Conservation (phyloP, 1,140 invertebrate genomes). For the Acromyrmex charruanus region DNA sequence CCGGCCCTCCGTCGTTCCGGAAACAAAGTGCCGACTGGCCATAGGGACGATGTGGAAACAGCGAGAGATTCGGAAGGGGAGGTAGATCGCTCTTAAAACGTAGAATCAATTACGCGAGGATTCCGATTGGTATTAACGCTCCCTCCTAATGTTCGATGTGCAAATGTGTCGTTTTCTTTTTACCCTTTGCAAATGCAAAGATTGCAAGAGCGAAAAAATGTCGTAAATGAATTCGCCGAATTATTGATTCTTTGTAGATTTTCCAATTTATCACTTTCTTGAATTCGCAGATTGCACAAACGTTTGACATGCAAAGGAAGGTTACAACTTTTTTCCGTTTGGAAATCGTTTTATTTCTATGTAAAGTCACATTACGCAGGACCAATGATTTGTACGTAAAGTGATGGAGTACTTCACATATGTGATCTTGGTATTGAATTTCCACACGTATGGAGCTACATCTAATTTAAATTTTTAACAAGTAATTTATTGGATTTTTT, state of each 20-base stretch:
- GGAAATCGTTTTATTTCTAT: too few species aligned
- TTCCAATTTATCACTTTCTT: neutral
- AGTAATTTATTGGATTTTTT: too few species aligned
- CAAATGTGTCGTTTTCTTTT: slow-evolving; percentile 32
- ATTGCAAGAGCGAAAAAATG: slow-evolving; percentile 2
- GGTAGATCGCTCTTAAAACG: slow-evolving; percentile 65
- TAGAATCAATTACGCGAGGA: slow-evolving; percentile 63
- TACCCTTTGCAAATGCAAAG: neutral
- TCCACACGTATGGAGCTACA: too few species aligned
- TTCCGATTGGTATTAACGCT: slow-evolving; percentile 61
- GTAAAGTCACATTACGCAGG: too few species aligned
- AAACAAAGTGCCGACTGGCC: slow-evolving; percentile 70
- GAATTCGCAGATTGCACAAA: neutral
- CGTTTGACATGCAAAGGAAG: neutral
- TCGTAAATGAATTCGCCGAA: neutral
- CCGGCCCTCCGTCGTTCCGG: slow-evolving; percentile 53
- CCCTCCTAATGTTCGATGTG: slow-evolving; percentile 34
- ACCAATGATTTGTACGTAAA: too few species aligned
- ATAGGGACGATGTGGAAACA: slow-evolving; percentile 27
- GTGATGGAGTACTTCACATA: too few species aligned
- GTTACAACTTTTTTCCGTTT: too few species aligned
- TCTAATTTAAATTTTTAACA: too few species aligned
- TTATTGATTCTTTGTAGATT: neutral
- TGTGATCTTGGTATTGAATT: too few species aligned
- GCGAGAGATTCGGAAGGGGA: slow-evolving; percentile 12